A percentile compares a stretch with the other conserved stretches of the same genome.
Evolutionary conservation across 2,797 vertebrate genomes (phyloP).

Genomic region (Hephaestus fuliginosus): DNA sequence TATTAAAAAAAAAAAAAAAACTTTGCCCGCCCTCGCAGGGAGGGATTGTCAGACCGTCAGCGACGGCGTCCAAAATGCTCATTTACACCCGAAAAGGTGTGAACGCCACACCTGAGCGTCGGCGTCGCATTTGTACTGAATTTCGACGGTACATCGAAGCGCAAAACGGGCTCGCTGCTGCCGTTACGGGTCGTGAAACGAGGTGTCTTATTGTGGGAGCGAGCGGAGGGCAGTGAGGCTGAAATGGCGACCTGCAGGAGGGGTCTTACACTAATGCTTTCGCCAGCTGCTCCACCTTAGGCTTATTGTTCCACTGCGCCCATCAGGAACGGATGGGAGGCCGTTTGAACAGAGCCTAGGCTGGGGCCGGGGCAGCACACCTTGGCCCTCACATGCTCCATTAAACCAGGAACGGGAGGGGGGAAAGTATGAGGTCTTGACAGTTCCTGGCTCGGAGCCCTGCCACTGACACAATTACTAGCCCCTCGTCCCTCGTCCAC

Average conservation of each 20-base stretch:
- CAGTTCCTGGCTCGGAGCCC: constrained; percentile 72
- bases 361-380: constrained; percentile 56
- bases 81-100: constrained; percentile 40
- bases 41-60: constrained; percentile 21
- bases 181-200: constrained; percentile 36
- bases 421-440: constrained; percentile 70
- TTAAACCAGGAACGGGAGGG: constrained; percentile 70
- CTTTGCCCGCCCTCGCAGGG: constrained; percentile 25
- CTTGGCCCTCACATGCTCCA: constrained; percentile 74
- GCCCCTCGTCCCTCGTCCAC: constrained; percentile 55
- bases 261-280: constrained; percentile 78
- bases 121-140: constrained; percentile 26
- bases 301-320: constrained; percentile 75
- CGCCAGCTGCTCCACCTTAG: constrained; percentile 79
- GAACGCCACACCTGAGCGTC: constrained; percentile 20
- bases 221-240: constrained; percentile 59
- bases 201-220: constrained; percentile 39
- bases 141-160: constrained; percentile 23
- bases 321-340: constrained; percentile 58
- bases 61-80: constrained; percentile 34
- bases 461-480: constrained; percentile 72
- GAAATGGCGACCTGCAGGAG: constrained; percentile 76
- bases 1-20: constrained; percentile 5
- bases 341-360: constrained; percentile 58
- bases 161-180: constrained; percentile 5